Evolutionary conservation across 2,888 invertebrate genomes (phyloP).

Genomic region (Lasioglossum lativentre): DNA sequence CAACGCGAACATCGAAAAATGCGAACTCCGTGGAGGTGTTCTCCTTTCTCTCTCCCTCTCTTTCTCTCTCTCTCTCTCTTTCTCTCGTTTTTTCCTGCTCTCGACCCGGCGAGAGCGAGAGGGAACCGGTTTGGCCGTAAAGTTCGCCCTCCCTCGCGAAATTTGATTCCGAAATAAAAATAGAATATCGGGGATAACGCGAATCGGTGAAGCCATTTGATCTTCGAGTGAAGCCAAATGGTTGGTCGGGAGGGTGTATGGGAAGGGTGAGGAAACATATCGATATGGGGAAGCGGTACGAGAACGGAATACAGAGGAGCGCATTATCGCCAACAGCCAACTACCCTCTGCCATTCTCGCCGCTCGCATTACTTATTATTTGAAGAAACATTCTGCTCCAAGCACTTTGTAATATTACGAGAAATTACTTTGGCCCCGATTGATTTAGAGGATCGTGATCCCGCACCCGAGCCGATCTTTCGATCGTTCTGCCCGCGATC

Average conservation of each 20-base stretch:
- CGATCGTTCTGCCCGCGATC: not conserved
- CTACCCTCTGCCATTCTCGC: conserved; percentile 72
- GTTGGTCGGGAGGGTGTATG: conserved; percentile 67
- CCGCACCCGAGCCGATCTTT: not conserved
- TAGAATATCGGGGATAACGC: conserved; percentile 83
- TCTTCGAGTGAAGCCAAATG: conserved; percentile 77
- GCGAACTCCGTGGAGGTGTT: conserved; percentile 21
- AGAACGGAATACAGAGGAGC: conserved; percentile 84
- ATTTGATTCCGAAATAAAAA: conserved; percentile 84
- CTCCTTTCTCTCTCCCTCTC: not conserved
- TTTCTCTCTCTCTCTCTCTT: not conserved
- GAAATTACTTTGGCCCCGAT: conserved; percentile 66
- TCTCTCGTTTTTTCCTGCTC: not conserved
- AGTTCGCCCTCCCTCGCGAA: conserved; percentile 72
- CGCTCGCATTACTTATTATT: conserved; percentile 74
- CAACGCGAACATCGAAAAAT: conserved; percentile 37
- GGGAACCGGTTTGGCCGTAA: conserved; percentile 50
- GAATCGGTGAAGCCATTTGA: conserved; percentile 85
- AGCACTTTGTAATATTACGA: conserved; percentile 72
- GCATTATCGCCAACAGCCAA: conserved; percentile 82
- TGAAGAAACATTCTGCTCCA: conserved; percentile 71
- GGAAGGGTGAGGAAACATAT: conserved; percentile 75
- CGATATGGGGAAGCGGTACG: conserved; percentile 83
- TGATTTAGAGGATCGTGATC: conserved; percentile 59
- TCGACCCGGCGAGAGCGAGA: not conserved